Percentiles rank a stretch among this genome's conserved stretches.
Conservation (phyloP, 2,888 invertebrate species). For the Atrina japonica region DNA sequence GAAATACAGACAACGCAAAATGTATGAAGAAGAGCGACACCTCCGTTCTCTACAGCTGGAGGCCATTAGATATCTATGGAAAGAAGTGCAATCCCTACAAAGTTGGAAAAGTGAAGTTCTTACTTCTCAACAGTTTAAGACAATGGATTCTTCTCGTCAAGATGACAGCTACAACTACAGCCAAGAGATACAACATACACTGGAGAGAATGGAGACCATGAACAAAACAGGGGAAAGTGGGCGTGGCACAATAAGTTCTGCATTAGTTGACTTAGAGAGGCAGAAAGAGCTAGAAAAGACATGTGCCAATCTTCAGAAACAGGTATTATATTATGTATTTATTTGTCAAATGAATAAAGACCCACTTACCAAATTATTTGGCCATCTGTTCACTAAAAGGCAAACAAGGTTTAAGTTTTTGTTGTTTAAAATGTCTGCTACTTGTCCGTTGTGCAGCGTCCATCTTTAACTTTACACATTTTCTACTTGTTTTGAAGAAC, state of each 20-base stretch:
- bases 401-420: no score
- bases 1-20: slow-evolving; percentile 66
- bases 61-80: slow-evolving; percentile 74
- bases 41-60: slow-evolving; percentile 75
- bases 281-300: slow-evolving; percentile 71
- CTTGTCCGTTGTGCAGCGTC: no score
- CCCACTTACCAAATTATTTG: neutral
- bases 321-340: slow-evolving; percentile 56
- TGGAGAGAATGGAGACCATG: slow-evolving; percentile 59
- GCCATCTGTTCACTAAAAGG: no score
- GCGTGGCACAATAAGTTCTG: slow-evolving; percentile 33
- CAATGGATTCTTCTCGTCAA: slow-evolving; percentile 54
- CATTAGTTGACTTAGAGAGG: slow-evolving; percentile 56
- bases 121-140: slow-evolving; percentile 55
- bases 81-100: slow-evolving; percentile 75
- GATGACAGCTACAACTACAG: slow-evolving; percentile 63
- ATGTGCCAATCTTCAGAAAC: slow-evolving; percentile 73
- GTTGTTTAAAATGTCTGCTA: no score
- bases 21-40: slow-evolving; percentile 76
- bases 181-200: slow-evolving; percentile 61
- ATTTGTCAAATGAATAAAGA: neutral
- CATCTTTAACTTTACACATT: no score
- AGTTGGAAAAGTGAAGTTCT: slow-evolving; percentile 70
- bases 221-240: slow-evolving; percentile 41
- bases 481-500: no score